Percentiles rank a stretch among this genome's conserved stretches.
phyloP scores from a whole-genome alignment of 2,888 invertebrate genomes.

The Escarpia spicata region DNA sequence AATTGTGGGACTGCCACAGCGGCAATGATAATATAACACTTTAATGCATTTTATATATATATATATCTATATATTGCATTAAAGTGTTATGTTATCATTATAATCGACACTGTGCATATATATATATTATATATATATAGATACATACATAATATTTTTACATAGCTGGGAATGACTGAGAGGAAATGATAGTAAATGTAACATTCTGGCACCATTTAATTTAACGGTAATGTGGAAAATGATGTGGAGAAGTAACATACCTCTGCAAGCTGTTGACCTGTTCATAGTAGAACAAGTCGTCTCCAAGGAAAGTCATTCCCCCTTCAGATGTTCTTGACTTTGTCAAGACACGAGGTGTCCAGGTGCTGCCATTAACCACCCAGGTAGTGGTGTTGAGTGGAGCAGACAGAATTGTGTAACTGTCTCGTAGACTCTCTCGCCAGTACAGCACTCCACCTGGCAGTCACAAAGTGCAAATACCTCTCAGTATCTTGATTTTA shows the following conservation, averaged over 20 bases:
- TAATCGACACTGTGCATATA: too few species aligned
- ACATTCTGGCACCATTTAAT: too few species aligned
- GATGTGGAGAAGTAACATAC: not conserved
- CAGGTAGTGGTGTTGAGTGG: not conserved
- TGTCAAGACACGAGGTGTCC: not conserved
- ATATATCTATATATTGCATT: too few species aligned
- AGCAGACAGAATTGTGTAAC: not conserved
- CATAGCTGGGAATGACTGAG: too few species aligned
- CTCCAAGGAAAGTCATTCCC: not conserved
- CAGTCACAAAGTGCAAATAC: not conserved
- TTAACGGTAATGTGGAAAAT: not conserved
- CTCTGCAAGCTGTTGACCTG: not conserved
- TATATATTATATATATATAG: too few species aligned
- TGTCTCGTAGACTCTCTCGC: not conserved
- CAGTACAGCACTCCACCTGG: not conserved
- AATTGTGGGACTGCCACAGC: too few species aligned
- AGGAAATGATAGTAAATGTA: too few species aligned
- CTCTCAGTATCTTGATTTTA: too few species aligned
- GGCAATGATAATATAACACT: too few species aligned
- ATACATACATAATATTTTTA: too few species aligned
- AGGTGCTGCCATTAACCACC: not conserved
- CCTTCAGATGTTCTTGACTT: not conserved
- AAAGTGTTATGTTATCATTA: too few species aligned
- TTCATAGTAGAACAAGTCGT: not conserved
- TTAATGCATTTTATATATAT: too few species aligned